phyloP scores from a whole-genome alignment of 2,888 invertebrate species.

The Odontothrips loti region DNA sequence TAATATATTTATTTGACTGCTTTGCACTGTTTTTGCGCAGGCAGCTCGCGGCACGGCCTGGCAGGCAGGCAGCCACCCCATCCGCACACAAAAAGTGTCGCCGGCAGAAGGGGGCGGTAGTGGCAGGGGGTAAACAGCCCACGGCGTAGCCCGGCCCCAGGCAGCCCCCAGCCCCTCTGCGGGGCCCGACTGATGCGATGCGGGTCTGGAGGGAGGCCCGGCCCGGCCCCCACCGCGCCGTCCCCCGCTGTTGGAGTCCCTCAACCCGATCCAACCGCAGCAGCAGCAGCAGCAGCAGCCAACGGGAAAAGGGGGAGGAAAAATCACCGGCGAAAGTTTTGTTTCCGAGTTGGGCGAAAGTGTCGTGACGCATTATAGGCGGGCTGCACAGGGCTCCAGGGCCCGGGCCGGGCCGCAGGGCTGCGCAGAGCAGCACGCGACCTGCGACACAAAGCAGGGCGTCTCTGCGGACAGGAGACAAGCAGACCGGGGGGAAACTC shows the following conservation, averaged over 20 bases:
- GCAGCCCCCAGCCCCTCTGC: not conserved
- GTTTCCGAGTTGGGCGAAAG: not conserved
- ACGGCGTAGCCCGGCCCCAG: not conserved
- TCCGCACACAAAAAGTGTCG: constrained; percentile 10
- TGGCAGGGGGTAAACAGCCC: not conserved
- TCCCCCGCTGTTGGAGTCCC: not conserved
- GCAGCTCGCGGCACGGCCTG: not conserved
- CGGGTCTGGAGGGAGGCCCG: not conserved
- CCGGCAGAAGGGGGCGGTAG: not conserved
- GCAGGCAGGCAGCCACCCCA: not conserved
- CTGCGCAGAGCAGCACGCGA: not conserved
- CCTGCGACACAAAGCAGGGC: not conserved
- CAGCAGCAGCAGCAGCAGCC: not conserved
- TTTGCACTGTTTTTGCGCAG: constrained; percentile 19
- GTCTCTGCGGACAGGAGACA: not conserved
- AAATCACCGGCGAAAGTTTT: not conserved
- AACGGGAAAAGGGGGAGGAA: not conserved
- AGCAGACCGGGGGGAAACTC: not conserved
- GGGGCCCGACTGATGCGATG: not conserved
- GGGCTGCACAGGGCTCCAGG: not conserved
- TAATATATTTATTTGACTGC: constrained; percentile 19
- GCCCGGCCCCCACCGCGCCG: not conserved
- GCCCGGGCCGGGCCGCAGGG: not conserved
- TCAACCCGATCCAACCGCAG: not conserved
- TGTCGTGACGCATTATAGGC: not conserved